phyloP scores from a whole-genome alignment of 2,888 invertebrate genomes.

The Macaria notata region DNA sequence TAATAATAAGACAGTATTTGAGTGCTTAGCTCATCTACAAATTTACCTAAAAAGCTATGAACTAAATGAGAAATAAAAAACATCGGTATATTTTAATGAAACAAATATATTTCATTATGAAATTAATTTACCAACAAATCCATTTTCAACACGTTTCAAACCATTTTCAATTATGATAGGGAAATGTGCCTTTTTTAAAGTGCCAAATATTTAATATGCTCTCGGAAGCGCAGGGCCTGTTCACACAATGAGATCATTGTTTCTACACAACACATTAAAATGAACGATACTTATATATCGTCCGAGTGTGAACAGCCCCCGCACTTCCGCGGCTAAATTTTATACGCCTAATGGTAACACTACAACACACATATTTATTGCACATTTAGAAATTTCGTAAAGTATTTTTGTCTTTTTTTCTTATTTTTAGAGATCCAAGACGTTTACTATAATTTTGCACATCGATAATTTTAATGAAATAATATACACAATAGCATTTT shows the following conservation, averaged over 20 bases:
- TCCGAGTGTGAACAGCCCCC: conserved; percentile 47
- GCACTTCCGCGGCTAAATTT: conserved; percentile 64
- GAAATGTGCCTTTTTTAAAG: conserved; percentile 81
- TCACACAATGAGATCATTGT: conserved; percentile 68
- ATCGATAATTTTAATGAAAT: conserved; percentile 75
- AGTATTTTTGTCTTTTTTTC: conserved; percentile 81
- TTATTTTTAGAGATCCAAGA: conserved; percentile 82
- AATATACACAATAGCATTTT: conserved; percentile 80
- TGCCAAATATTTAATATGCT: conserved; percentile 79
- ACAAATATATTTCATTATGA: conserved; percentile 83
- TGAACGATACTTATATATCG: conserved; percentile 44
- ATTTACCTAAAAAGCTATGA: no score
- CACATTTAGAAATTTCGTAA: conserved; percentile 83
- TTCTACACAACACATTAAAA: conserved; percentile 53
- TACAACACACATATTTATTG: conserved; percentile 83
- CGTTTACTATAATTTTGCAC: conserved; percentile 82
- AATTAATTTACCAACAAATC: conserved; percentile 83
- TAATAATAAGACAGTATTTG: no score
- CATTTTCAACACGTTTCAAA: conserved; percentile 82
- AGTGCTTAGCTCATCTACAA: no score
- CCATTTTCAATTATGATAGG: conserved; percentile 79
- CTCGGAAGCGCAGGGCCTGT: conserved; percentile 63
- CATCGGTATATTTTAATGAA: conserved; percentile 63
- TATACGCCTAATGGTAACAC: conserved; percentile 82
- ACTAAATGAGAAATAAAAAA: conserved; percentile 54